Percentiles rank a stretch among this genome's conserved stretches.
Conservation (phyloP, 1,140 invertebrate species). For the Papilio polyxenes region DNA sequence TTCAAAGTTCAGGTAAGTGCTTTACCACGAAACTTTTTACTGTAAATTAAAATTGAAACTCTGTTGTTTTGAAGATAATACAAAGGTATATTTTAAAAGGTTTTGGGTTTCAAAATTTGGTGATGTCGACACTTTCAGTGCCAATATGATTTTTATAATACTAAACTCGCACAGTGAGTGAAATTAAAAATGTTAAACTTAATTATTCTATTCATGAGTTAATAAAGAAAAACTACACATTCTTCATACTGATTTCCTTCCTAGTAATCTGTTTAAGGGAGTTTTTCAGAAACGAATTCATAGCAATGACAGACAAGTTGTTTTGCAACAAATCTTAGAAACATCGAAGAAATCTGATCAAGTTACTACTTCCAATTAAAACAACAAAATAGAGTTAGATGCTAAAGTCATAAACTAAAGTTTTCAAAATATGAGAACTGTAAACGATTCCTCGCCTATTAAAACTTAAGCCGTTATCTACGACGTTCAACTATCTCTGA, state of each 20-base stretch:
- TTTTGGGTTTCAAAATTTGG: neutral
- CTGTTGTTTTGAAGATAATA: neutral
- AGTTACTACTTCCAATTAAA: neutral
- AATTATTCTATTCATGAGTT: no score
- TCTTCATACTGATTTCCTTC: no score
- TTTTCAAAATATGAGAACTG: neutral
- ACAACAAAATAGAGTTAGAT: neutral
- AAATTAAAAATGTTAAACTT: no score
- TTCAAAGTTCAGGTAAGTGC: constrained; percentile 24
- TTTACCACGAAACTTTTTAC: constrained; percentile 8
- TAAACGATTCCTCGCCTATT: constrained; percentile 34
- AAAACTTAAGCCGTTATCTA: constrained; percentile 29
- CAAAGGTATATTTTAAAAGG: neutral
- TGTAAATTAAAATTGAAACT: constrained; percentile 22
- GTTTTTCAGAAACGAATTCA: no score
- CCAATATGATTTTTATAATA: neutral
- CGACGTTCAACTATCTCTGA: neutral
- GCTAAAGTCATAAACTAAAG: neutral
- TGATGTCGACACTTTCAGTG: neutral
- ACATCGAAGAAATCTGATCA: neutral
- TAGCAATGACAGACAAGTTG: no score
- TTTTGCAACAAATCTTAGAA: neutral
- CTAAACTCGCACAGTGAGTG: no score
- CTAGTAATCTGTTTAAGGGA: no score
- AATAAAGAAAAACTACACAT: no score